A percentile compares a stretch with the other conserved stretches of the same genome.
These are phyloP conservation scores for Pseudotriccus pelzelni DNA, from an alignment of 2,797 vertebrate genomes.

Conservation along the genomic window DNA sequence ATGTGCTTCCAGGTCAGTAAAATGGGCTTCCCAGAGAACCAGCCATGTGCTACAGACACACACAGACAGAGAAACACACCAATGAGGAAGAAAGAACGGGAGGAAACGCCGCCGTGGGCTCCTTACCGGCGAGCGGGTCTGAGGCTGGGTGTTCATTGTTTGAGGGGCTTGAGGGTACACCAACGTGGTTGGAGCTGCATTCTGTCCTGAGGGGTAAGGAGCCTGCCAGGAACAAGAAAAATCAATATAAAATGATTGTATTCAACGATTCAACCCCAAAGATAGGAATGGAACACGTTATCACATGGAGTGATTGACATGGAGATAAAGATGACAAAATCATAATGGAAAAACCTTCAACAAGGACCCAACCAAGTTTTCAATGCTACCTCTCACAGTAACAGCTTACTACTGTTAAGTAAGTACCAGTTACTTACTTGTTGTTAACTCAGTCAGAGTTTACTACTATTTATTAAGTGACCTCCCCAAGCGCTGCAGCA, in stretches of 20 bases:
- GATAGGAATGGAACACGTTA: rapidly evolving
- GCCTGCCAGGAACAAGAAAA: constrained; percentile 79
- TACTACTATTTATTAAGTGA: background rate
- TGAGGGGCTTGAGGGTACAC: constrained; percentile 94
- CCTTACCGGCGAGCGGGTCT: constrained; percentile 92
- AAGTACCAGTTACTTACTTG: background rate
- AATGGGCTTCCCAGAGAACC: background rate
- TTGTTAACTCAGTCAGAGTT: background rate
- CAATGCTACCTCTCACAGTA: background rate
- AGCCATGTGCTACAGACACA: background rate
- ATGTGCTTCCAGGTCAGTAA: constrained; percentile 24
- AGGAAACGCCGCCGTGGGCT: background rate
- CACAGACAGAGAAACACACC: background rate
- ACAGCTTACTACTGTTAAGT: background rate
- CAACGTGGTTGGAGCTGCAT: constrained; percentile 89
- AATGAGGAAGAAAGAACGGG: background rate
- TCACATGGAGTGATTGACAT: rapidly evolving
- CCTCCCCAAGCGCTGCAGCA: rapidly evolving
- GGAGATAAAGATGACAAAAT: rapidly evolving
- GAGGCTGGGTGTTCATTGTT: constrained; percentile 94
- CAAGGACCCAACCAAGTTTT: background rate
- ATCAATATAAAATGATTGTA: background rate
- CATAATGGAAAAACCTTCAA: rapidly evolving
- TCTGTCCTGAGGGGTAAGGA: constrained; percentile 94
- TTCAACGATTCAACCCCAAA: background rate